Percentiles rank a stretch among this genome's conserved stretches.
These are phyloP conservation scores for Rhincodon typus DNA, from an alignment of 2,797 vertebrate species.

Conservation along the genomic window DNA sequence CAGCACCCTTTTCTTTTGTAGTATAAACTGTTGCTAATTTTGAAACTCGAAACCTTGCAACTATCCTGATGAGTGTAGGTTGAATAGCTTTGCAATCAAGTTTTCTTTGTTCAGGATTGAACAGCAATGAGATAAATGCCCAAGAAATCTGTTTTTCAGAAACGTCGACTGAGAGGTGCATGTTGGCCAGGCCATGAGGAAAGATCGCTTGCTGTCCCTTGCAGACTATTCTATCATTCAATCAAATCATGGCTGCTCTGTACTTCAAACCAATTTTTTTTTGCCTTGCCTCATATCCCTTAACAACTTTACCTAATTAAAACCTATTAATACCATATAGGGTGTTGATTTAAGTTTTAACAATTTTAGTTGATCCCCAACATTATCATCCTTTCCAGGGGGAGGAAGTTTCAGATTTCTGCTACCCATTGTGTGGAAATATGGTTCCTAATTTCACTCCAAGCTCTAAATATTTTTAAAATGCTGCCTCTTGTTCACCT, in stretches of 20 bases:
- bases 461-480: not conserved
- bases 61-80: no score
- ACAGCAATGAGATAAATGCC: no score
- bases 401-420: not conserved
- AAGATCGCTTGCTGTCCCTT: not conserved
- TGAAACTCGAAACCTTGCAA: no score
- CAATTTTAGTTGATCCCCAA: not conserved
- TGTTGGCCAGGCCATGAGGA: not conserved
- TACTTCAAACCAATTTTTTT: not conserved
- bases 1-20: no score
- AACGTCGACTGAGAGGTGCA: not conserved
- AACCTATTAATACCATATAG: not conserved
- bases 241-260: not conserved
- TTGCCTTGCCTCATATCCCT: not conserved
- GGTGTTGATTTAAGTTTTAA: not conserved
- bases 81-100: no score
- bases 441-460: not conserved
- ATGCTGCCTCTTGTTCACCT: not conserved
- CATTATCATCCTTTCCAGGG: not conserved
- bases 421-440: not conserved
- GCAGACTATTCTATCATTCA: not conserved
- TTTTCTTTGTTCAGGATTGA: no score
- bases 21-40: no score
- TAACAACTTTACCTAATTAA: not conserved
- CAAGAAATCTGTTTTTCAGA: not conserved